Conservation (phyloP, 2,888 invertebrate species). For the Cosmia pyralina region DNA sequence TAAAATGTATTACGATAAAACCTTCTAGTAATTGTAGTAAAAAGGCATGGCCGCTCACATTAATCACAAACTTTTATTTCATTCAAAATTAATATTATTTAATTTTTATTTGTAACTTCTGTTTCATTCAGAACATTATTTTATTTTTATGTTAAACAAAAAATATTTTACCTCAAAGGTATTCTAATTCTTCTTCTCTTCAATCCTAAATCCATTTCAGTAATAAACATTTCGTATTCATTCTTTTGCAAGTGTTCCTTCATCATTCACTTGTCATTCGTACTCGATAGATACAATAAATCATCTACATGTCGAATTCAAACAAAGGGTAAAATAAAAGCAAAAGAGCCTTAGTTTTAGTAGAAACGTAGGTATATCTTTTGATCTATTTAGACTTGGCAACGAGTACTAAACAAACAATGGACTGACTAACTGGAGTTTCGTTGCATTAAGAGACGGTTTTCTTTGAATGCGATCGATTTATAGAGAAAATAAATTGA, state of each 20-base stretch:
- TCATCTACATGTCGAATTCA: slow-evolving; percentile 64
- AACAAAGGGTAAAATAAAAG: slow-evolving; percentile 62
- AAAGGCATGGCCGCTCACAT: too few species aligned
- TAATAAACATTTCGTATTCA: slow-evolving; percentile 20
- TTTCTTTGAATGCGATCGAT: slow-evolving; percentile 27
- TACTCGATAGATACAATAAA: slow-evolving; percentile 63
- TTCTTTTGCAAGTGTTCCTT: slow-evolving; percentile 25
- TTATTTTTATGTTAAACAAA: neutral
- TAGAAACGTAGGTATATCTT: slow-evolving; percentile 58
- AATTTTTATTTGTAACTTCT: neutral
- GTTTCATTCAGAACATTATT: neutral
- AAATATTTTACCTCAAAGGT: neutral
- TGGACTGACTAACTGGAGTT: slow-evolving; percentile 21
- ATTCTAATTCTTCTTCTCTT: neutral
- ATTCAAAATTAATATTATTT: too few species aligned
- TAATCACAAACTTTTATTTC: neutral
- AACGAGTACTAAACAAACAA: slow-evolving; percentile 35
- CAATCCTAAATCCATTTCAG: neutral
- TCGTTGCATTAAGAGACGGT: neutral
- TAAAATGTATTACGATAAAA: neutral
- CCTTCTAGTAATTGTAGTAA: neutral
- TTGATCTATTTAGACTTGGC: slow-evolving; percentile 62
- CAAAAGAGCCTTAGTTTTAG: slow-evolving; percentile 48
- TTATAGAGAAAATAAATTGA: neutral
- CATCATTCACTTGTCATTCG: slow-evolving; percentile 39